Conservation (phyloP, 2,797 vertebrate species). For the Tauraco hartlaubi region DNA sequence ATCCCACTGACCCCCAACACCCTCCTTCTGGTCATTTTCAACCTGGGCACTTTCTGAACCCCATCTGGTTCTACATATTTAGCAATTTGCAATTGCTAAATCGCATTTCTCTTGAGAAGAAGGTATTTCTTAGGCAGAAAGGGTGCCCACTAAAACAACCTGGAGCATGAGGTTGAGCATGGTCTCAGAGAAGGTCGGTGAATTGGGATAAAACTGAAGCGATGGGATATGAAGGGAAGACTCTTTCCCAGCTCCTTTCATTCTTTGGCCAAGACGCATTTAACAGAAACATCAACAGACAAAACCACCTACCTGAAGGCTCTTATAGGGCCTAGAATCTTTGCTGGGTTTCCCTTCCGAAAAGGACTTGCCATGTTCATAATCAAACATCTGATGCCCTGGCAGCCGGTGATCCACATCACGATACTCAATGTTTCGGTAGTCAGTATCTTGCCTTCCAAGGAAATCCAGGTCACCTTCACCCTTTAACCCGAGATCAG, state of each 20-base stretch:
- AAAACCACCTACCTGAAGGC: constrained; percentile 78
- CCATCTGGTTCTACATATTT: neutral
- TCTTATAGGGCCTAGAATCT: constrained; percentile 83
- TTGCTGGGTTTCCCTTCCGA: constrained; percentile 83
- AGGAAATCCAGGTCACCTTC: constrained; percentile 84
- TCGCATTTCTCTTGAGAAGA: neutral
- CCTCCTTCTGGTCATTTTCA: neutral
- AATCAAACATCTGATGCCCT: constrained; percentile 87
- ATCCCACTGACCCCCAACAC: neutral
- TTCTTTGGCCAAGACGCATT: neutral
- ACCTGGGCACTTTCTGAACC: neutral
- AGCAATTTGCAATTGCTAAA: neutral
- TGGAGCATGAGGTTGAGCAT: neutral
- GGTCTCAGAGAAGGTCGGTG: neutral
- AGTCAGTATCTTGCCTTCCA: constrained; percentile 84
- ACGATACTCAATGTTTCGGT: constrained; percentile 93
- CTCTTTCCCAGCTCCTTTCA: neutral
- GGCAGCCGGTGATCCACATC: constrained; percentile 95
- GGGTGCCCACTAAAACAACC: neutral
- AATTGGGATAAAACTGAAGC: neutral
- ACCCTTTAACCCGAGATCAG: constrained; percentile 76
- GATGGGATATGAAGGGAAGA: neutral
- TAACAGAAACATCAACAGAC: neutral
- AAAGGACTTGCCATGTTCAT: constrained; percentile 86
- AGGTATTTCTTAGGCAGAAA: neutral